Conservation (phyloP, 2,113 vertebrate genomes). For the Engraulis encrasicolus region DNA sequence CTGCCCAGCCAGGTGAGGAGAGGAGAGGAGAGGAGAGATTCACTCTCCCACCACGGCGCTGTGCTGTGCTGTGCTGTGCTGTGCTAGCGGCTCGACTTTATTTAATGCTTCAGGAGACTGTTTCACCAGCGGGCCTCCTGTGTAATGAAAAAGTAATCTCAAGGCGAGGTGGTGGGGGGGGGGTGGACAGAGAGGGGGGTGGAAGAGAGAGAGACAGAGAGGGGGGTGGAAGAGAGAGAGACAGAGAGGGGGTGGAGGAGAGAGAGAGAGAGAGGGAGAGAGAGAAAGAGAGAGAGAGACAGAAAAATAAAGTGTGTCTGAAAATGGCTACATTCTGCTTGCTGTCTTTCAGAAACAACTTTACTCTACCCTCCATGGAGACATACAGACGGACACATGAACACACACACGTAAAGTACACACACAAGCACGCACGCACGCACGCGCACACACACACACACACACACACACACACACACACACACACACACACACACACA, state of each 20-base stretch:
- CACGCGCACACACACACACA: neutral
- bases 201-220: neutral
- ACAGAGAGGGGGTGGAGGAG: too few species aligned
- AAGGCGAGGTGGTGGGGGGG: constrained; percentile 42
- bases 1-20: constrained; percentile 54
- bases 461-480: neutral
- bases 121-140: constrained; percentile 56
- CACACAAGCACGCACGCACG: neutral
- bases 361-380: too few species aligned
- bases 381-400: neutral
- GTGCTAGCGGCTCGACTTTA: constrained; percentile 57
- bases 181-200: neutral
- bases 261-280: neutral
- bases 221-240: neutral
- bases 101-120: constrained; percentile 64
- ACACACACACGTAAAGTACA: neutral
- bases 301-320: neutral
- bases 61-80: too few species aligned
- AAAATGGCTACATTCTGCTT: neutral
- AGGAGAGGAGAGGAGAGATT: too few species aligned
- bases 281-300: neutral
- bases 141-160: constrained; percentile 63
- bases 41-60: too few species aligned
- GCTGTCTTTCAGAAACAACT: neutral
- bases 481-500: neutral